phyloP scores from a whole-genome alignment of 2,797 vertebrate species.

The Avahi laniger region DNA sequence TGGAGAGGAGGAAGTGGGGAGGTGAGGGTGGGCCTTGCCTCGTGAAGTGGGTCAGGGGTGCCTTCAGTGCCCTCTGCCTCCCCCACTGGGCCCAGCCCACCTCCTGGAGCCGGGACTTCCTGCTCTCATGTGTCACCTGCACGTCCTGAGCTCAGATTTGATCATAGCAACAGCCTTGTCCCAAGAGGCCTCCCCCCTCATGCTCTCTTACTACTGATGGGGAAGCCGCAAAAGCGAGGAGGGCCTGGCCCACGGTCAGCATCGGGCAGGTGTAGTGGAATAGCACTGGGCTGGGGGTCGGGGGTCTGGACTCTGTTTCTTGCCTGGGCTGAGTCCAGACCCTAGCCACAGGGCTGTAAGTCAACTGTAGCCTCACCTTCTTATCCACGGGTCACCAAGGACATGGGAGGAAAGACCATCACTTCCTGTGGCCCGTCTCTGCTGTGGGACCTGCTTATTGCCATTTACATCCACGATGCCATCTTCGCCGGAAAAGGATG shows the following conservation, averaged over 20 bases:
- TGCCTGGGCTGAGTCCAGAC: not conserved
- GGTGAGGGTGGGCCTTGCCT: not conserved
- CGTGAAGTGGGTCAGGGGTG: constrained; percentile 4
- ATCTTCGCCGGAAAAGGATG: not conserved
- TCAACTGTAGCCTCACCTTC: not conserved
- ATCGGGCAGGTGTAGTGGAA: not conserved
- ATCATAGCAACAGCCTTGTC: not conserved
- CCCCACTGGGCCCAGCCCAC: not conserved
- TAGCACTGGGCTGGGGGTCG: not conserved
- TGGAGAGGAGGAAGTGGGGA: not conserved
- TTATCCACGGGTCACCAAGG: not conserved
- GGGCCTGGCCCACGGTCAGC: not conserved
- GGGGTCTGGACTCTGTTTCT: not conserved
- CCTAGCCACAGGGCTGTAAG: not conserved
- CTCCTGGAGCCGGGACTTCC: not conserved
- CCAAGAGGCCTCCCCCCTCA: not conserved
- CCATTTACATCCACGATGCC: not conserved
- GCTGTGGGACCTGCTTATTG: not conserved
- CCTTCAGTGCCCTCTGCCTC: not conserved
- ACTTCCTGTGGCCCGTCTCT: not conserved
- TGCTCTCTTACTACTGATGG: not conserved
- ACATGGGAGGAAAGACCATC: not conserved
- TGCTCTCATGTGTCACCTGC: not conserved
- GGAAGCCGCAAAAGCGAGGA: not conserved
- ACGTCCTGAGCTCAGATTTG: not conserved